Evolutionary conservation across 2,888 invertebrate species (phyloP).

Genomic region (Imbricaverruca yamaguchii): DNA sequence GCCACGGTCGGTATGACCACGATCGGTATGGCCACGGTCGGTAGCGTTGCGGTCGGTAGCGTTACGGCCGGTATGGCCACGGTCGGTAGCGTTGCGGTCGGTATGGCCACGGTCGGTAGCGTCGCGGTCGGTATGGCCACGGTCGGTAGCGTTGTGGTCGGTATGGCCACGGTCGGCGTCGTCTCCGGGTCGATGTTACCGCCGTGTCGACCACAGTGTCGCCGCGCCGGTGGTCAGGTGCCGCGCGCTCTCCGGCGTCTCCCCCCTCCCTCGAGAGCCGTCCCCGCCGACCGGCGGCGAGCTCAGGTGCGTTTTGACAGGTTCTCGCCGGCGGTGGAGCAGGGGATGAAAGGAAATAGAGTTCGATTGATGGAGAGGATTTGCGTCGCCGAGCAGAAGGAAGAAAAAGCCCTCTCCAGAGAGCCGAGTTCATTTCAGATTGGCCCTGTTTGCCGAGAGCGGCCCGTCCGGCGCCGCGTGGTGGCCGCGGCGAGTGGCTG

Average conservation of each 20-base stretch:
- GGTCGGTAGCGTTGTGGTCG: no score
- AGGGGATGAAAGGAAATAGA: not conserved
- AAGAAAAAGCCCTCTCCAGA: conserved; percentile 2
- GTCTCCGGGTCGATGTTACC: no score
- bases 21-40: no score
- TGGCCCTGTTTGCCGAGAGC: not conserved
- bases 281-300: not conserved
- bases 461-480: not conserved
- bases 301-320: conserved; percentile 22
- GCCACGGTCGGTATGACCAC: no score
- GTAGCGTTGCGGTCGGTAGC: no score
- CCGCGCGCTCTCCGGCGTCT: not conserved
- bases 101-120: no score
- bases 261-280: not conserved
- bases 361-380: conserved; percentile 17
- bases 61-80: no score
- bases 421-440: conserved; percentile 10
- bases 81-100: no score
- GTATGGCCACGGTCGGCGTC: no score
- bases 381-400: conserved; percentile 5
- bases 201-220: no score
- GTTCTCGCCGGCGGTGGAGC: not conserved
- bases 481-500: no score
- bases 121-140: no score
- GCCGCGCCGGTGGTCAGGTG: not conserved